A percentile compares a stretch with the other conserved stretches of the same genome.
phyloP scores from a whole-genome alignment of 2,113 vertebrate species.

The Sorex araneus region DNA sequence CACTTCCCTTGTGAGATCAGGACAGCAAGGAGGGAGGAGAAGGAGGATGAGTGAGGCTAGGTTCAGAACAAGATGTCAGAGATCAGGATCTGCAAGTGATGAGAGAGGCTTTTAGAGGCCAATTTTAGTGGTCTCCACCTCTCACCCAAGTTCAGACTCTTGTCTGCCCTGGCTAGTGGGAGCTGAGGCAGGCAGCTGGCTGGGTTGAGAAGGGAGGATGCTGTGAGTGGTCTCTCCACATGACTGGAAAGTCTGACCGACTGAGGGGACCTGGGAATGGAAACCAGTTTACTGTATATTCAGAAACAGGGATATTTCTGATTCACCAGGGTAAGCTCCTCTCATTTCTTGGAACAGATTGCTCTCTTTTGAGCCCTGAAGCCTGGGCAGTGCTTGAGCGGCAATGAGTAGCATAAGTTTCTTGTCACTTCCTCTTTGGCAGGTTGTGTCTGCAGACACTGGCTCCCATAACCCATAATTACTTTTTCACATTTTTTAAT shows the following conservation, averaged over 20 bases:
- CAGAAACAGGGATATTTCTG: slow-evolving; percentile 79
- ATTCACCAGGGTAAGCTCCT: slow-evolving; percentile 71
- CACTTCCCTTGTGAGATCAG: neutral
- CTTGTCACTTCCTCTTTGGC: slow-evolving; percentile 87
- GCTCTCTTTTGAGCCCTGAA: slow-evolving; percentile 74
- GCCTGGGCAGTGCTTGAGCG: slow-evolving; percentile 72
- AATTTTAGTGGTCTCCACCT: neutral
- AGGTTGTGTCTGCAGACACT: slow-evolving; percentile 89
- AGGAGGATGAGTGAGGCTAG: neutral
- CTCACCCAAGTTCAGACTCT: neutral
- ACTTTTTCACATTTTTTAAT: slow-evolving; percentile 91
- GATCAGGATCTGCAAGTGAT: neutral
- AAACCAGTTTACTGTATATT: slow-evolving; percentile 77
- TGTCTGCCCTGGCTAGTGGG: neutral
- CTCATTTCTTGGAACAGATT: slow-evolving; percentile 76
- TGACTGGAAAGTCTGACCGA: slow-evolving; percentile 79
- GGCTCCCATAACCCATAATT: slow-evolving; percentile 90
- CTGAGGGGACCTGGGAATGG: slow-evolving; percentile 67
- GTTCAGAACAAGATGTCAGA: neutral
- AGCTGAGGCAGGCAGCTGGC: neutral
- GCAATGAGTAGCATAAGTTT: slow-evolving; percentile 81
- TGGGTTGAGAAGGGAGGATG: neutral
- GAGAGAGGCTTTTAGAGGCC: neutral
- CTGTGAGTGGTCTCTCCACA: slow-evolving; percentile 34
- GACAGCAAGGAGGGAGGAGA: neutral